These are phyloP conservation scores for Falco biarmicus DNA, from an alignment of 2,797 vertebrate species.

Conservation along the genomic window DNA sequence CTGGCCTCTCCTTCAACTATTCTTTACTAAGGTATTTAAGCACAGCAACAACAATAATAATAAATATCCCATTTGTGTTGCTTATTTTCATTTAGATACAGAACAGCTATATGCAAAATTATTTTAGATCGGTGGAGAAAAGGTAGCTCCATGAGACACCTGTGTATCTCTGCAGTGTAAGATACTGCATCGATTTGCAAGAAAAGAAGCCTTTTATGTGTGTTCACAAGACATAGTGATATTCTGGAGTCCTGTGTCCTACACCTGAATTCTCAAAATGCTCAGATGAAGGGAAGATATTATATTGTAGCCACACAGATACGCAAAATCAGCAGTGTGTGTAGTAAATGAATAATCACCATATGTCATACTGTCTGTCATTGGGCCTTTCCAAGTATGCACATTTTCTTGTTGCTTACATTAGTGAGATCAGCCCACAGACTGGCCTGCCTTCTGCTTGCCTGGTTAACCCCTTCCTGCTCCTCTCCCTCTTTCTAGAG, in stretches of 20 bases:
- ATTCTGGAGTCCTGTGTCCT: not conserved
- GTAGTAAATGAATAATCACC: conserved; percentile 8
- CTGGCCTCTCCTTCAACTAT: not conserved
- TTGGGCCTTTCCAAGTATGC: conserved; percentile 19
- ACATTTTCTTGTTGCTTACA: conserved; percentile 49
- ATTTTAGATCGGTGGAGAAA: not conserved
- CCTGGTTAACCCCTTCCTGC: conserved; percentile 22
- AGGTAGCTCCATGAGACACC: not conserved
- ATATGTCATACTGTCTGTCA: conserved; percentile 47
- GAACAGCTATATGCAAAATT: not conserved
- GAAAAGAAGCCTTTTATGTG: not conserved
- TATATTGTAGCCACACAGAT: not conserved
- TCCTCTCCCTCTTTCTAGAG: not conserved
- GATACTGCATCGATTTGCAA: not conserved
- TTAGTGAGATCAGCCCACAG: conserved; percentile 11
- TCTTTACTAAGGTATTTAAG: not conserved
- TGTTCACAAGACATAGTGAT: not conserved
- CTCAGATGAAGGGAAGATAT: not conserved
- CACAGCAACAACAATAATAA: not conserved
- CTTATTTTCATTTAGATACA: not conserved
- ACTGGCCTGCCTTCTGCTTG: conserved; percentile 26
- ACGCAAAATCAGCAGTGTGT: conserved; percentile 28
- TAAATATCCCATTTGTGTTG: not conserved
- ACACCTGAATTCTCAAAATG: conserved; percentile 10
- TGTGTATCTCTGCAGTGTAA: not conserved